phyloP scores from a whole-genome alignment of 2,113 vertebrate genomes.

The Parotia lawesii region DNA sequence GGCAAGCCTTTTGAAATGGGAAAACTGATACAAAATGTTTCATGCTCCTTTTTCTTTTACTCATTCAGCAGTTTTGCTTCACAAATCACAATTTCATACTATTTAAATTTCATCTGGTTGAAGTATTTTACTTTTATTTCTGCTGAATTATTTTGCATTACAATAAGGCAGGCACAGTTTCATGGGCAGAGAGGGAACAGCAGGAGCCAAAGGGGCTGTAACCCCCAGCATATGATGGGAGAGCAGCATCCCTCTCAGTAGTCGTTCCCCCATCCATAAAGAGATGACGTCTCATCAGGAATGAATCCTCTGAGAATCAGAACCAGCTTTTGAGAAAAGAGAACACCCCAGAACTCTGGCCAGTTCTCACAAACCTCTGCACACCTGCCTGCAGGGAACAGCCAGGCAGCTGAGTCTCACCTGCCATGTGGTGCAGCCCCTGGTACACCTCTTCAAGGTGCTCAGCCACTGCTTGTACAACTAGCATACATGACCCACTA shows the following conservation, averaged over 20 bases:
- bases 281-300: not conserved
- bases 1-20: constrained; percentile 35
- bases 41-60: constrained; percentile 57
- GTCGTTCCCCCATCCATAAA: not conserved
- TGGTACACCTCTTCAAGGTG: not conserved
- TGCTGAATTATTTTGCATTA: constrained; percentile 42
- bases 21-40: constrained; percentile 44
- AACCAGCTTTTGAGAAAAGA: not conserved
- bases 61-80: constrained; percentile 56
- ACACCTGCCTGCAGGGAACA: not conserved
- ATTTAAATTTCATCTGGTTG: constrained; percentile 54
- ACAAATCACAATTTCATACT: constrained; percentile 53
- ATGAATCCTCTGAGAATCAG: not conserved
- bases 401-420: not conserved
- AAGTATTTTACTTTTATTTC: constrained; percentile 40
- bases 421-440: not conserved
- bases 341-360: not conserved
- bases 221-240: not conserved
- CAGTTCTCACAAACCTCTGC: not conserved
- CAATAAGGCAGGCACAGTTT: not conserved
- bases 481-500: not conserved
- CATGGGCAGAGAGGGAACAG: not conserved
- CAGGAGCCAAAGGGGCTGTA: not conserved
- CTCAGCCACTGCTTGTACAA: not conserved
- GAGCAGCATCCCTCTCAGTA: not conserved